phyloP scores from a whole-genome alignment of 2,888 invertebrate species.

The Diaphora mendica region DNA sequence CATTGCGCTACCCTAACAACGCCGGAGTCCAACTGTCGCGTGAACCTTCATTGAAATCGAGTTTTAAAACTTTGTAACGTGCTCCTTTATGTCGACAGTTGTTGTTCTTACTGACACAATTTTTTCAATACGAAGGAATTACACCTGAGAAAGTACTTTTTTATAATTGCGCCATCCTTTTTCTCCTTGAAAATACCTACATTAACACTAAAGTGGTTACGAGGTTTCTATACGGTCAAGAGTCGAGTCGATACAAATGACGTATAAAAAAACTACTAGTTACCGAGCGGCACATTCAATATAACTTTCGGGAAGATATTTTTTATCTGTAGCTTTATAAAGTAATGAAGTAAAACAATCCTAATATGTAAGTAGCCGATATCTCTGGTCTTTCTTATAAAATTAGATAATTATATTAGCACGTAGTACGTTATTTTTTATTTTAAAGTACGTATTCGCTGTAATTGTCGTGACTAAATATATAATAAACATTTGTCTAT shows the following conservation, averaged over 20 bases:
- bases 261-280: constrained; percentile 60
- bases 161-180: constrained; percentile 28
- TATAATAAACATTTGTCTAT: too few species aligned
- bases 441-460: too few species aligned
- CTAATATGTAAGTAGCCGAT: too few species aligned
- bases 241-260: constrained; percentile 58
- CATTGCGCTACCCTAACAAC: constrained; percentile 62
- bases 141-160: constrained; percentile 27
- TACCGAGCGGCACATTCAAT: too few species aligned
- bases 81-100: not conserved
- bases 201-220: constrained; percentile 68
- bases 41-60: constrained; percentile 40
- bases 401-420: too few species aligned
- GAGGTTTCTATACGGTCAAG: constrained; percentile 52
- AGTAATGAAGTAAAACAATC: too few species aligned
- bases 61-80: constrained; percentile 4
- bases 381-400: too few species aligned
- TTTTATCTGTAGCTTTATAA: too few species aligned
- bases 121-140: not conserved
- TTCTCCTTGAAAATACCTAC: constrained; percentile 66
- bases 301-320: too few species aligned
- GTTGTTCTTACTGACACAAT: not conserved
- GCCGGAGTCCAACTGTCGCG: constrained; percentile 55
- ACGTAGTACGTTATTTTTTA: too few species aligned
- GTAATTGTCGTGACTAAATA: too few species aligned